phyloP scores from a whole-genome alignment of 2,888 invertebrate species.

The Alcis repandata region DNA sequence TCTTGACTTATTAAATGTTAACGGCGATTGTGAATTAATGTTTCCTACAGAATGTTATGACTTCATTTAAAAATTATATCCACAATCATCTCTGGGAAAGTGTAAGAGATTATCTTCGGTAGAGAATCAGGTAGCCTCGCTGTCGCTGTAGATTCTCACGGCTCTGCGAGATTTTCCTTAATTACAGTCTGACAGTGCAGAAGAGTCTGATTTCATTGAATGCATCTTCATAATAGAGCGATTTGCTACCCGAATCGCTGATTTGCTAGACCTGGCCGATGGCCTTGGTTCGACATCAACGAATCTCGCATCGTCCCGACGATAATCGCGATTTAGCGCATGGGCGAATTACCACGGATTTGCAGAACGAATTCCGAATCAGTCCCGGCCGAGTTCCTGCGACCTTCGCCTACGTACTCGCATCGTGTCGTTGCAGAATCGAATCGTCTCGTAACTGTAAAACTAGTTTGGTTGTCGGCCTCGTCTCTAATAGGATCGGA shows the following conservation, averaged over 20 bases:
- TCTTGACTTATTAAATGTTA: slow-evolving; percentile 20
- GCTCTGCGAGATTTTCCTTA: slow-evolving; percentile 33
- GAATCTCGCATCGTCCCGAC: slow-evolving; percentile 46
- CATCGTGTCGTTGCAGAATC: slow-evolving; percentile 76
- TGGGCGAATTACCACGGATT: slow-evolving; percentile 49
- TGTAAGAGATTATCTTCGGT: slow-evolving; percentile 42
- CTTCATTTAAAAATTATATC: slow-evolving; percentile 21
- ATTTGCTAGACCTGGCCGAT: slow-evolving; percentile 17
- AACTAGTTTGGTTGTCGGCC: slow-evolving; percentile 78
- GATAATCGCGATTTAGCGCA: slow-evolving; percentile 43
- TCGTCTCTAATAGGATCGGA: slow-evolving; percentile 76
- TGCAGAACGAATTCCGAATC: slow-evolving; percentile 73
- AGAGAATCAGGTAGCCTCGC: slow-evolving; percentile 31
- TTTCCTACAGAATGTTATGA: slow-evolving; percentile 30
- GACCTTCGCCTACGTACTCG: slow-evolving; percentile 71
- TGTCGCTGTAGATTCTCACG: slow-evolving; percentile 39
- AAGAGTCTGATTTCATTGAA: slow-evolving; percentile 6
- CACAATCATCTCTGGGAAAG: slow-evolving; percentile 44
- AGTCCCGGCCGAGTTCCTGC: slow-evolving; percentile 72
- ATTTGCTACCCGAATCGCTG: slow-evolving; percentile 25
- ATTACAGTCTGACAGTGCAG: slow-evolving; percentile 18
- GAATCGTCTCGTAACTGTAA: slow-evolving; percentile 79
- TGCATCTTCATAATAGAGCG: slow-evolving; percentile 22
- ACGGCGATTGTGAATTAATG: slow-evolving; percentile 22
- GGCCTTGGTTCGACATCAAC: slow-evolving; percentile 32